A percentile compares a stretch with the other conserved stretches of the same genome.
These are phyloP conservation scores for Alauda arvensis DNA, from an alignment of 2,797 vertebrate species.

Conservation along the genomic window DNA sequence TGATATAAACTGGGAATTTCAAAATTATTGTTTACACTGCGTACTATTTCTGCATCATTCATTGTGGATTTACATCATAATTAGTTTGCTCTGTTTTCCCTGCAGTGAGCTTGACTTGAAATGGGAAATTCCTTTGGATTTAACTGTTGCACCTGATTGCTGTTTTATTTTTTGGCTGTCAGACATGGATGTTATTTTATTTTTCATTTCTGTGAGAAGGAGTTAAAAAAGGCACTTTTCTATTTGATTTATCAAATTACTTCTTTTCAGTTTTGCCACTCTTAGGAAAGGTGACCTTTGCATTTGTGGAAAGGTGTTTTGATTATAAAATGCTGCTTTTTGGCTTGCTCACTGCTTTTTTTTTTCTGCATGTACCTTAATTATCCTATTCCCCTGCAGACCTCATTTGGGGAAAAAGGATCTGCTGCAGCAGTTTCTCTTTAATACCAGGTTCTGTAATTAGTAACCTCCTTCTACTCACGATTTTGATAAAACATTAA, in stretches of 20 bases:
- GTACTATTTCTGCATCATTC: conserved; percentile 44
- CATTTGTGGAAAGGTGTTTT: conserved; percentile 26
- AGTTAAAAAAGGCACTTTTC: neutral
- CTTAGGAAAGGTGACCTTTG: conserved; percentile 51
- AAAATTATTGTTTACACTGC: conserved; percentile 50
- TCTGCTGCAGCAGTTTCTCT: neutral
- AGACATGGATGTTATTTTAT: neutral
- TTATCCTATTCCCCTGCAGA: conserved; percentile 26
- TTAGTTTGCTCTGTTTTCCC: conserved; percentile 49
- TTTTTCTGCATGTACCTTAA: conserved; percentile 21
- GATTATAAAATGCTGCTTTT: conserved; percentile 37
- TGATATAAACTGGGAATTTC: conserved; percentile 52
- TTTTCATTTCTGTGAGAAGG: neutral
- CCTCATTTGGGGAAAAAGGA: conserved; percentile 18
- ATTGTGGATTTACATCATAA: conserved; percentile 56
- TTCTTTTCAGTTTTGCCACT: conserved; percentile 19
- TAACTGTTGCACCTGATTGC: conserved; percentile 55
- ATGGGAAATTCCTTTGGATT: conserved; percentile 44
- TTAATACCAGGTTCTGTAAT: conserved; percentile 32
- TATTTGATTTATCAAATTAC: conserved; percentile 28
- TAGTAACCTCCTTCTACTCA: conserved; percentile 6
- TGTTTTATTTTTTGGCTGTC: conserved; percentile 8
- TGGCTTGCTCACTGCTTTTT: conserved; percentile 18
- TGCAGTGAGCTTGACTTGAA: conserved; percentile 44
- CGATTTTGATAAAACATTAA: conserved; percentile 27